Evolutionary conservation across 2,888 invertebrate species (phyloP).

Genomic region (Acrobasis consociella): DNA sequence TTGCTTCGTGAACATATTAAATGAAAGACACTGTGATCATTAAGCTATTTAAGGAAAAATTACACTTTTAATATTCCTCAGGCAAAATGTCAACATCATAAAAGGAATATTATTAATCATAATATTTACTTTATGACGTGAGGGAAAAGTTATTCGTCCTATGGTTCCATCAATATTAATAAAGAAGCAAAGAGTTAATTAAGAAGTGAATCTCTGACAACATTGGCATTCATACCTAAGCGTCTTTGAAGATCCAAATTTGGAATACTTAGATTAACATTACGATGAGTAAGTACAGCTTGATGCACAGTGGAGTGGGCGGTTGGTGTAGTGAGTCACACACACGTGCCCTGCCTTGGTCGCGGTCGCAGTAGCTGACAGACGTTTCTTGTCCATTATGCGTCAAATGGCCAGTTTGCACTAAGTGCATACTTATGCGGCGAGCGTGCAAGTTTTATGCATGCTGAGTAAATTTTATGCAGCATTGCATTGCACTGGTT

Average conservation of each 20-base stretch:
- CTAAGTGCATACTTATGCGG: not conserved
- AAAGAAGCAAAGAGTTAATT: too few relatives aligned
- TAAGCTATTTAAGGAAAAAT: too few relatives aligned
- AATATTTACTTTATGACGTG: too few relatives aligned
- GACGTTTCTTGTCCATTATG: constrained; percentile 3
- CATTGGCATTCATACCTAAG: not conserved
- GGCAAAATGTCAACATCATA: too few relatives aligned
- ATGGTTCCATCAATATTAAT: too few relatives aligned
- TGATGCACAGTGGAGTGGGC: not conserved
- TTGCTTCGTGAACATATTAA: too few relatives aligned
- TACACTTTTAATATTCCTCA: too few relatives aligned
- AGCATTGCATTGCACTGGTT: too few relatives aligned
- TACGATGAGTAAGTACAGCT: not conserved
- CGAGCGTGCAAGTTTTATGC: not conserved
- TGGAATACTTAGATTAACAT: not conserved
- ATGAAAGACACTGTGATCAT: too few relatives aligned
- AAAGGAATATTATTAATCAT: too few relatives aligned
- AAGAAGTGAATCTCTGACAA: too few relatives aligned
- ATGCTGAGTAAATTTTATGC: not conserved
- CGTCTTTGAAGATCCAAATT: not conserved
- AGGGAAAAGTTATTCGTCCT: too few relatives aligned
- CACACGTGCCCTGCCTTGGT: constrained; percentile 21
- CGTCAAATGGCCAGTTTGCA: constrained; percentile 7
- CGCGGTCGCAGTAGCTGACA: not conserved
- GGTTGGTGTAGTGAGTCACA: constrained; percentile 12